Conservation (phyloP, 2,888 invertebrate genomes). For the Digitonthophagus gazella region DNA sequence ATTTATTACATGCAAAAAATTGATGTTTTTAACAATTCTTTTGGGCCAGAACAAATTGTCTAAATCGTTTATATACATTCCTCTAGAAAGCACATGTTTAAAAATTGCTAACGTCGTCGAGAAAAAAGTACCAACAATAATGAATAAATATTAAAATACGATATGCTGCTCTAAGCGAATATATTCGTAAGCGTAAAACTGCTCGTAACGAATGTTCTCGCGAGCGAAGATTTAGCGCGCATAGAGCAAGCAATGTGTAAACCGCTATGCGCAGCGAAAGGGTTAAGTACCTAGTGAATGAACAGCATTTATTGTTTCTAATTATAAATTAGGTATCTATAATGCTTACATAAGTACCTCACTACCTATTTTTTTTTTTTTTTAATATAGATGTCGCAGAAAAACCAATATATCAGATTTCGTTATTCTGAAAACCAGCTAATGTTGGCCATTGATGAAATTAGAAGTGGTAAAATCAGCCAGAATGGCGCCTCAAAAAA, state of each 20-base stretch:
- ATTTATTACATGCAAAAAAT: too few species aligned
- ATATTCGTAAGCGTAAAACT: slow-evolving; percentile 9
- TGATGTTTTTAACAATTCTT: too few species aligned
- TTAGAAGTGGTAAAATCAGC: slow-evolving; percentile 1
- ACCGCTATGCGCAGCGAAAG: slow-evolving; percentile 14
- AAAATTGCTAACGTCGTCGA: too few species aligned
- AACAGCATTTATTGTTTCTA: neutral
- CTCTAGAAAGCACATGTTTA: too few species aligned
- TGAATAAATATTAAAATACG: slow-evolving; percentile 6
- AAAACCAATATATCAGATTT: slow-evolving; percentile 1
- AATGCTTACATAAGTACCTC: too few species aligned
- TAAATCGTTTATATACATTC: too few species aligned
- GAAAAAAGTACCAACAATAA: neutral
- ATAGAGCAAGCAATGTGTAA: slow-evolving; percentile 3
- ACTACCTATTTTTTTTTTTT: too few species aligned
- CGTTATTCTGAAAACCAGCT: slow-evolving; percentile 3
- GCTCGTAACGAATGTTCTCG: slow-evolving; percentile 7
- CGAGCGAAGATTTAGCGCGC: slow-evolving; percentile 6
- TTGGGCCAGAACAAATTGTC: too few species aligned
- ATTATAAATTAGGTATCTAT: neutral
- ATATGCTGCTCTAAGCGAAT: slow-evolving; percentile 8
- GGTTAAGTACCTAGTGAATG: neutral
- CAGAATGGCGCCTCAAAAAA: too few species aligned
- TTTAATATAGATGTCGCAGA: neutral
- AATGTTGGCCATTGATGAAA: slow-evolving; percentile 6